Percentiles rank a stretch among this genome's conserved stretches.
phyloP scores from a whole-genome alignment of 2,797 vertebrate species.

The Calcarius lapponicus region DNA sequence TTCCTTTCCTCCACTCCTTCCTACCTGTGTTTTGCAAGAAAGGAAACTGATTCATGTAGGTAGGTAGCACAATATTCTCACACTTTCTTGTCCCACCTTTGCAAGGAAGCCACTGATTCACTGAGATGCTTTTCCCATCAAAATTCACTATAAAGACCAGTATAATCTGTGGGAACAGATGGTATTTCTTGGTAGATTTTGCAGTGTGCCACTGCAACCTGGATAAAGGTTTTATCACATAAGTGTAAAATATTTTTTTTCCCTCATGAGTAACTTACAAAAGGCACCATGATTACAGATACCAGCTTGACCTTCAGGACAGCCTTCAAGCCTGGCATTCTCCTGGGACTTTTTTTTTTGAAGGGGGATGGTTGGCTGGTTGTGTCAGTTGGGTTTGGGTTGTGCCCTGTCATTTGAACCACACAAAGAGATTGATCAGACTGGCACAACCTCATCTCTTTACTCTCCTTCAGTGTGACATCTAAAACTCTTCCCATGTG shows the following conservation, averaged over 20 bases:
- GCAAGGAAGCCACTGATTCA: neutral
- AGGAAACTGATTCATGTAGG: neutral
- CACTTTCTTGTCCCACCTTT: neutral
- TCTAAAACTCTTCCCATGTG: neutral
- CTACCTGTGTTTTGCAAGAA: neutral
- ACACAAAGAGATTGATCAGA: neutral
- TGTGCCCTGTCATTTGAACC: neutral
- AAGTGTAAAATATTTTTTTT: neutral
- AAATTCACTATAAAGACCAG: neutral
- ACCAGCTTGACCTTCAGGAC: neutral
- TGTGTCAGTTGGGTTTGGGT: neutral
- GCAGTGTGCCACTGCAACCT: neutral
- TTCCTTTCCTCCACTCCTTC: neutral
- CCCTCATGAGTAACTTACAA: neutral
- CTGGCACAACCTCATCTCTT: neutral
- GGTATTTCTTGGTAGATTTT: neutral
- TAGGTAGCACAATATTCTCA: fast-evolving
- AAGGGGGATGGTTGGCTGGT: neutral
- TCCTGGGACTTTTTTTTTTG: neutral
- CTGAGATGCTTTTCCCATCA: neutral
- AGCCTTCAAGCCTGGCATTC: neutral
- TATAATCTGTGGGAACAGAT: neutral
- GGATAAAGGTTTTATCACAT: neutral
- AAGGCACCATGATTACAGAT: neutral
- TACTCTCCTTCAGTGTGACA: neutral